A percentile compares a stretch with the other conserved stretches of the same genome.
Evolutionary conservation across 1,140 invertebrate genomes (phyloP).

Genomic region (Centruroides sculpturatus): DNA sequence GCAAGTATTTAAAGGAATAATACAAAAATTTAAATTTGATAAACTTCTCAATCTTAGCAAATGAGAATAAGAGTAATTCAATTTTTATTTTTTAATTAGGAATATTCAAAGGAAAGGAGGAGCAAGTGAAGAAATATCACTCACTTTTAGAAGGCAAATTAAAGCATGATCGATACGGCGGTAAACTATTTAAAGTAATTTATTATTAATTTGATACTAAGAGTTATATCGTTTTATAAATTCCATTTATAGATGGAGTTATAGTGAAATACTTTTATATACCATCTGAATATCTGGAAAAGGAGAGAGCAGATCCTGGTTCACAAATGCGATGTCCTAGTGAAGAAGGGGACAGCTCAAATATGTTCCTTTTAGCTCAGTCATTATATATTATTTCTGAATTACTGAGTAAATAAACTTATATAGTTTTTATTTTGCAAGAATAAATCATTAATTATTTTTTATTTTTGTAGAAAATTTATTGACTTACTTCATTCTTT

Average conservation of each 20-base stretch:
- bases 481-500: too few species aligned
- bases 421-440: too few species aligned
- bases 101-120: constrained; percentile 49
- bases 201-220: not conserved
- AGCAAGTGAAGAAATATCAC: constrained; percentile 84
- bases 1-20: constrained; percentile 44
- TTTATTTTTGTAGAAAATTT: too few species aligned
- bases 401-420: constrained; percentile 44
- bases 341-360: constrained; percentile 39
- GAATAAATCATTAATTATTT: too few species aligned
- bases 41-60: too few species aligned
- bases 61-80: too few species aligned
- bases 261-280: constrained; percentile 83
- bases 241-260: constrained; percentile 49
- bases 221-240: not conserved
- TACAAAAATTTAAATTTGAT: too few species aligned
- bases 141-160: constrained; percentile 60
- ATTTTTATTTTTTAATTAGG: constrained; percentile 23
- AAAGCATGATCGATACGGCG: constrained; percentile 59
- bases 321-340: constrained; percentile 46
- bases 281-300: constrained; percentile 58
- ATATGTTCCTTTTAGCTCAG: constrained; percentile 72
- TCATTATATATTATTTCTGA: constrained; percentile 87
- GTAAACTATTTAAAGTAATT: constrained; percentile 29
- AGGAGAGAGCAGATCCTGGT: constrained; percentile 55